Evolutionary conservation across 92 coral and sea anemone species (phyloP).

Genomic region (Actinernus sp.): DNA sequence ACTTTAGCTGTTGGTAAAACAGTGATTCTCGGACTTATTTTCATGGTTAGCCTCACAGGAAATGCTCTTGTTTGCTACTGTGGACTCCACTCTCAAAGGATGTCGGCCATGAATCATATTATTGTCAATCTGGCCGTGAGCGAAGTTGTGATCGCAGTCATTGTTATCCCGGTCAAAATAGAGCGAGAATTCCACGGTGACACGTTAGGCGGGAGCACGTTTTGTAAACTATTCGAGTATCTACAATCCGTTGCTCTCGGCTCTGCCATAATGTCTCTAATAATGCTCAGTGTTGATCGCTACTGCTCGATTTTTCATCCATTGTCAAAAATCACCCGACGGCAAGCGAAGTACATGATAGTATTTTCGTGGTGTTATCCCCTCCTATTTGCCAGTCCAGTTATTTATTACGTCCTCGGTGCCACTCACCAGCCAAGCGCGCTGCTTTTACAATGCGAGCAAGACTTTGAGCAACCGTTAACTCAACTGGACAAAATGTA

Average conservation of each 20-base stretch:
- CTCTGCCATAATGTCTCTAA: conserved; percentile 74
- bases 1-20: conserved; percentile 80
- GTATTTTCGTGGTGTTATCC: conserved; percentile 96
- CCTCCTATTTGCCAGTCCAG: conserved; percentile 88
- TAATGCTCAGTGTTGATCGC: conserved; percentile 90
- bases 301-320: conserved; percentile 88
- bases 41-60: conserved; percentile 74
- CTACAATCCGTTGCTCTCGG: conserved; percentile 91
- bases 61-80: conserved; percentile 93
- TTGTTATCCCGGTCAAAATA: conserved; percentile 87
- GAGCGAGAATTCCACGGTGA: conserved; percentile 78
- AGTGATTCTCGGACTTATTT: conserved; percentile 69
- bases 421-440: conserved; percentile 78
- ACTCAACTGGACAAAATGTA: conserved; percentile 80
- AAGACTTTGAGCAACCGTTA: conserved; percentile 21
- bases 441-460: conserved; percentile 69
- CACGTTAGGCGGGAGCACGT: conserved; percentile 59
- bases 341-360: conserved; percentile 95
- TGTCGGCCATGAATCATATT: conserved; percentile 95
- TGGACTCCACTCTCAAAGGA: conserved; percentile 86
- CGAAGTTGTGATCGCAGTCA: conserved; percentile 71
- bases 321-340: conserved; percentile 88
- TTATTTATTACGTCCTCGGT: conserved; percentile 86
- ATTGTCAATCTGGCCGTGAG: conserved; percentile 96
- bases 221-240: conserved; percentile 89